Percentiles rank a stretch among this genome's conserved stretches.
Conservation (phyloP, 2,113 vertebrate genomes). For the Dicaeum eximium region DNA sequence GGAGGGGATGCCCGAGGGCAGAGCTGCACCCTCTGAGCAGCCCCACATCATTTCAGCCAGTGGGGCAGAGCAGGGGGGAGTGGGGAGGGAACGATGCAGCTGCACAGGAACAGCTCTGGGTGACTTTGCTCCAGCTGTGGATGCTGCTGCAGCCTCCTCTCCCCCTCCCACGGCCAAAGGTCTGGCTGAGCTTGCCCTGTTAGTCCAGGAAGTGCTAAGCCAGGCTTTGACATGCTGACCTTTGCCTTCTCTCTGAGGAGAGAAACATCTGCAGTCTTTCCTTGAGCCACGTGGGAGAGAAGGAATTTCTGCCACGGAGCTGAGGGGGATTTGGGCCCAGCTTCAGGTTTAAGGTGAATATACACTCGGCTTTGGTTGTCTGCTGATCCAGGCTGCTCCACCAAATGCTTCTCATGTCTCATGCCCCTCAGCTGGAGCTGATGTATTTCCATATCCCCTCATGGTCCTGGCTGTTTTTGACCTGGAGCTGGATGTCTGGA, state of each 20-base stretch:
- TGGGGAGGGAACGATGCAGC: not conserved
- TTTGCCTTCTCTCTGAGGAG: not conserved
- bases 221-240: not conserved
- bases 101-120: not conserved
- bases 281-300: not conserved
- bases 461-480: not conserved
- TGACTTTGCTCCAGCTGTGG: rapidly evolving
- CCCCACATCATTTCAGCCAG: not conserved
- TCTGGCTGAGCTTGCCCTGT: not conserved
- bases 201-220: not conserved
- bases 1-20: not conserved
- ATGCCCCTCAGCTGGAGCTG: not conserved
- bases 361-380: not conserved
- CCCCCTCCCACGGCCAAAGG: not conserved
- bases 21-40: not conserved
- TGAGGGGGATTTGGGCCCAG: not conserved
- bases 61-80: not conserved
- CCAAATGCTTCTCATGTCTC: not conserved
- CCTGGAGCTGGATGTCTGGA: not conserved
- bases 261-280: not conserved
- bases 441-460: not conserved
- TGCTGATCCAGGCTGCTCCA: not conserved
- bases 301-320: not conserved
- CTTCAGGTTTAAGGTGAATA: not conserved
- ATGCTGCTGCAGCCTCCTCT: not conserved